These are phyloP conservation scores for Drosophila sp. DNA, from an alignment of 1,140 invertebrate species.

Conservation along the genomic window DNA sequence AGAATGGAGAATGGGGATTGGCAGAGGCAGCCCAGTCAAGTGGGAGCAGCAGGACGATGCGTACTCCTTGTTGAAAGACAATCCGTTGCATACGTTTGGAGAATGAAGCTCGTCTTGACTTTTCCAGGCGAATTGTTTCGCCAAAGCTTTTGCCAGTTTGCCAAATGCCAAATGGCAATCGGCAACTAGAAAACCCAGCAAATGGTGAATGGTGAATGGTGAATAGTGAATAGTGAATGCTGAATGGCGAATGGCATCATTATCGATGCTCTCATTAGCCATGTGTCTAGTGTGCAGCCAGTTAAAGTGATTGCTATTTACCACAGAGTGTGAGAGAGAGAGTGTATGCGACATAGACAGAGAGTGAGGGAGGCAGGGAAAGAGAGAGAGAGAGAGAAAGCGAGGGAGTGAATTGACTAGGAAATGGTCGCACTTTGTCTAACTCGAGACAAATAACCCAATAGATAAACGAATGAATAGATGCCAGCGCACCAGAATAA, in stretches of 20 bases:
- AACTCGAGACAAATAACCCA: conserved; percentile 24
- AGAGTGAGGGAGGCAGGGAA: too few relatives aligned
- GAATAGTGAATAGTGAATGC: conserved; percentile 6
- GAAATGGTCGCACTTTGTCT: conserved; percentile 26
- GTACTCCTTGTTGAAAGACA: conserved; percentile 22
- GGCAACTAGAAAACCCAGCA: neutral
- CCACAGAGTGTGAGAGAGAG: neutral
- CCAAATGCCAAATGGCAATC: conserved; percentile 48
- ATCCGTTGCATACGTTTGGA: conserved; percentile 58
- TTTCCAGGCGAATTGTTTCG: conserved; percentile 66
- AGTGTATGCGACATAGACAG: too few relatives aligned
- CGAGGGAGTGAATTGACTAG: neutral
- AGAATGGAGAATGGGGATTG: neutral
- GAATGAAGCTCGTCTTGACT: conserved; percentile 66
- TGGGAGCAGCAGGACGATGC: neutral
- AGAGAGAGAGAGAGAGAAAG: too few relatives aligned
- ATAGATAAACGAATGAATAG: conserved; percentile 34
- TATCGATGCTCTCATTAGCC: conserved; percentile 73
- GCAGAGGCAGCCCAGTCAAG: conserved; percentile 5
- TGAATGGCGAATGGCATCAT: conserved; percentile 43
- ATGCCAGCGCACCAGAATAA: conserved; percentile 15
- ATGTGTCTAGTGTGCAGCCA: conserved; percentile 46
- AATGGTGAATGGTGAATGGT: conserved; percentile 3
- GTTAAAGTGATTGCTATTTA: conserved; percentile 8
- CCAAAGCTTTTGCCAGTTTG: conserved; percentile 42